These are phyloP conservation scores for Dallia pectoralis DNA, from an alignment of 2,797 vertebrate genomes.

Conservation along the genomic window DNA sequence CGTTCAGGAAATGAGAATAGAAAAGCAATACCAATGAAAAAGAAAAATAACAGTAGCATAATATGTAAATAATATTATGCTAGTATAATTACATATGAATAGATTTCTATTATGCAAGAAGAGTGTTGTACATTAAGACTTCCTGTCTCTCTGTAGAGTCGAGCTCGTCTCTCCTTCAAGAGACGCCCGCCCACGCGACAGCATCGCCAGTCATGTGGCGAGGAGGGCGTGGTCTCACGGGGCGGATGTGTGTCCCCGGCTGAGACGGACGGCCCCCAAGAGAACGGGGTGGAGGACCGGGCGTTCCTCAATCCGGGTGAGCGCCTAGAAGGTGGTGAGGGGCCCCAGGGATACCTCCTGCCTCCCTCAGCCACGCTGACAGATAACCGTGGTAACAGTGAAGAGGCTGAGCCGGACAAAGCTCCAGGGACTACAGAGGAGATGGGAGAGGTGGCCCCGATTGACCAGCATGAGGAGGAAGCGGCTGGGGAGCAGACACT, in stretches of 20 bases:
- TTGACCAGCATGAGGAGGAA: constrained; percentile 14
- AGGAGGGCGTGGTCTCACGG: constrained; percentile 42
- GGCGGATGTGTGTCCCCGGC: constrained; percentile 28
- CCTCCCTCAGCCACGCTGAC: constrained; percentile 14
- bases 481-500: constrained; percentile 24
- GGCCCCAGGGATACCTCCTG: constrained; percentile 6
- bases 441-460: not conserved
- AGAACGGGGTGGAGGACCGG: constrained; percentile 55
- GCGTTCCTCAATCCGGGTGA: constrained; percentile 36
- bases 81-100: no score
- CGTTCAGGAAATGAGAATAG: no score
- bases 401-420: constrained; percentile 38
- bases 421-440: constrained; percentile 4
- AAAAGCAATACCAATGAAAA: no score
- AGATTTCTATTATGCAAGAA: no score
- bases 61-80: no score
- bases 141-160: constrained; percentile 58
- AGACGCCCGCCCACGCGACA: constrained; percentile 73
- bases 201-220: constrained; percentile 72
- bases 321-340: constrained; percentile 19
- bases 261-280: constrained; percentile 47
- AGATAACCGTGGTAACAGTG: constrained; percentile 43
- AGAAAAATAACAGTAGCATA: no score
- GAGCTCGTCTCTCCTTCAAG: constrained; percentile 74
- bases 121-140: no score